Evolutionary conservation across 2,113 vertebrate genomes (phyloP).

Genomic region (Xiphias gladius): DNA sequence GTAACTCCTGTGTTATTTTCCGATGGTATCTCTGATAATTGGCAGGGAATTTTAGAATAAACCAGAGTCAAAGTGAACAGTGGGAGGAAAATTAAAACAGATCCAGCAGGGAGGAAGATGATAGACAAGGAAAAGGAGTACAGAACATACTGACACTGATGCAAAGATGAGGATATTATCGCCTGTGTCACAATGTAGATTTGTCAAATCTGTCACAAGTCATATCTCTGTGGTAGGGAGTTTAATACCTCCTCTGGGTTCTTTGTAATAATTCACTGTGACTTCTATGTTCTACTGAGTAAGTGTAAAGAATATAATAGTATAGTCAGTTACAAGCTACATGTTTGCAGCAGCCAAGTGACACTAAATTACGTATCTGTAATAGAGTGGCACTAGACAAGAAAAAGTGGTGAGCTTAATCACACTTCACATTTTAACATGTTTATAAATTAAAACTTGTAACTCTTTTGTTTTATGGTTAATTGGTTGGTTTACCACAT

Average conservation of each 20-base stretch:
- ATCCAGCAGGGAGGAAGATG: conserved; percentile 34
- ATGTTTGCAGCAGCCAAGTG: neutral
- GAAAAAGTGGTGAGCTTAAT: neutral
- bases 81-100: conserved; percentile 54
- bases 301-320: neutral
- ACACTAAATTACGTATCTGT: neutral
- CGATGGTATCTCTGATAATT: conserved; percentile 44
- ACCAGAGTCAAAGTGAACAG: conserved; percentile 44
- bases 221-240: conserved; percentile 12
- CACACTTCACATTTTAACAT: neutral
- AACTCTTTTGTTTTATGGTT: no score
- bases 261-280: neutral
- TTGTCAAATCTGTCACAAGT: conserved; percentile 43
- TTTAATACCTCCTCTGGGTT: conserved; percentile 15
- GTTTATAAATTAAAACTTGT: no score
- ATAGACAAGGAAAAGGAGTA: conserved; percentile 55
- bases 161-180: conserved; percentile 46
- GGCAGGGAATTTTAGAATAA: conserved; percentile 42
- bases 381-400: neutral
- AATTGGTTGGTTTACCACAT: no score
- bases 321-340: neutral
- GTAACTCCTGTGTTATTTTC: conserved; percentile 17
- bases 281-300: neutral
- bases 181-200: conserved; percentile 27
- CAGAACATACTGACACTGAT: conserved; percentile 32